Evolutionary conservation across 2,797 vertebrate species (phyloP).

Genomic region (Sebastes alutus): DNA sequence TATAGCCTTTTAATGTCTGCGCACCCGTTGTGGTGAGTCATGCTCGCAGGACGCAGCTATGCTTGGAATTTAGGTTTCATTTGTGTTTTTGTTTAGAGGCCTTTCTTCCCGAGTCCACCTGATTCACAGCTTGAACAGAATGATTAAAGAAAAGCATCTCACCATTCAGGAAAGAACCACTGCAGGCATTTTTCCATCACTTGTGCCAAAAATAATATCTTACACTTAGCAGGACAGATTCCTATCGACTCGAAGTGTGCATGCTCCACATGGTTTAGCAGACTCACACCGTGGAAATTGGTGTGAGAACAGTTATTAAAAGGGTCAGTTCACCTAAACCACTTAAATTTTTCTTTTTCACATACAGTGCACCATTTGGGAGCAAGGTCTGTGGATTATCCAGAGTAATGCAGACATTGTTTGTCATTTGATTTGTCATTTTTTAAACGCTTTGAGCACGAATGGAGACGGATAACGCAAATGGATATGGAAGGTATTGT

Average conservation of each 20-base stretch:
- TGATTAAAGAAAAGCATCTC: slow-evolving; percentile 32
- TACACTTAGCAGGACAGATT: neutral
- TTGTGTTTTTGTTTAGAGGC: slow-evolving; percentile 51
- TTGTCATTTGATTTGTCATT: neutral
- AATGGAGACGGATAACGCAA: neutral
- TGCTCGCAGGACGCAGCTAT: slow-evolving; percentile 64
- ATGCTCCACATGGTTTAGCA: neutral
- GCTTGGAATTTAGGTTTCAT: slow-evolving; percentile 67
- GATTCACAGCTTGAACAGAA: slow-evolving; percentile 46
- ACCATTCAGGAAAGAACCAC: slow-evolving; percentile 18
- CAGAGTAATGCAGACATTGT: neutral
- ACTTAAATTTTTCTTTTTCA: neutral
- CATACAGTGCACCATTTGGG: too few species aligned
- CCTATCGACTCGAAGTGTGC: neutral
- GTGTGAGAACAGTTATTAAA: slow-evolving; percentile 8
- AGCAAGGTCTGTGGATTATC: neutral
- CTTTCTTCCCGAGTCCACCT: slow-evolving; percentile 45
- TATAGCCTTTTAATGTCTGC: slow-evolving; percentile 44
- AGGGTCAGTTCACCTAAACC: neutral
- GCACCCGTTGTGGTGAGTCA: slow-evolving; percentile 59
- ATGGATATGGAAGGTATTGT: neutral
- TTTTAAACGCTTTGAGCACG: neutral
- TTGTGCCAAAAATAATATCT: slow-evolving; percentile 32
- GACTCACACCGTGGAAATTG: neutral
- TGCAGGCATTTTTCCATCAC: slow-evolving; percentile 20